Evolutionary conservation across 2,113 vertebrate genomes (phyloP).

Genomic region (Carollia perspicillata): DNA sequence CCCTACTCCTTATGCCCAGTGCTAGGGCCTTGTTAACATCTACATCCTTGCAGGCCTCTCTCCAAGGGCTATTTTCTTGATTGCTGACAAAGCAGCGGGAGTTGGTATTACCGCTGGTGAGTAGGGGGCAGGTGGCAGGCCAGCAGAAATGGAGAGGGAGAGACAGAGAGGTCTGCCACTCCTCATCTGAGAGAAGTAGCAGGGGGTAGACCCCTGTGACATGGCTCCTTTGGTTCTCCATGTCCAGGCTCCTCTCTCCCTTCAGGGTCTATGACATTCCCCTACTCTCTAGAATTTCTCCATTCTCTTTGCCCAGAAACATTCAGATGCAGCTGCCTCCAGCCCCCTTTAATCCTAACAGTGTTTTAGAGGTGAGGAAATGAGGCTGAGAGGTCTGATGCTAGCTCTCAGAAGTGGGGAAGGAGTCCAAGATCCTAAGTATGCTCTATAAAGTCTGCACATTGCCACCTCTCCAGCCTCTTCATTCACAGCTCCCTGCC

Average conservation of each 20-base stretch:
- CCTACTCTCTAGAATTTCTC: neutral
- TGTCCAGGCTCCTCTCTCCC: neutral
- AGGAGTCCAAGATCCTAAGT: neutral
- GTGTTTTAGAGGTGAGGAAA: neutral
- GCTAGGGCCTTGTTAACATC: neutral
- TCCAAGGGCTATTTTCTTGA: neutral
- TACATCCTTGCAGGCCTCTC: neutral
- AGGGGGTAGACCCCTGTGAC: neutral
- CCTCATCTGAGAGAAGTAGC: neutral
- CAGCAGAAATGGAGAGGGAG: neutral
- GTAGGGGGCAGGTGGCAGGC: too few species aligned
- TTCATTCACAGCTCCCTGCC: neutral
- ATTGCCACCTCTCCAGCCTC: neutral
- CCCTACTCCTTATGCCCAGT: neutral
- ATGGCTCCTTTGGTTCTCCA: neutral
- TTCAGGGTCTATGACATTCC: neutral
- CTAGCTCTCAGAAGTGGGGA: neutral
- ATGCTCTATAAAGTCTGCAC: neutral
- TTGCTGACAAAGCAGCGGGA: constrained; percentile 11
- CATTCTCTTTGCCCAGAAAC: neutral
- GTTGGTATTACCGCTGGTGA: neutral
- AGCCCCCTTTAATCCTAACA: neutral
- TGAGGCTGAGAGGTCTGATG: neutral
- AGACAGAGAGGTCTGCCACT: neutral
- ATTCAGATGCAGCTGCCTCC: neutral